Percentiles rank a stretch among this genome's conserved stretches.
Evolutionary conservation across 2,888 invertebrate genomes (phyloP).

Genomic region (Entomobrya proxima): DNA sequence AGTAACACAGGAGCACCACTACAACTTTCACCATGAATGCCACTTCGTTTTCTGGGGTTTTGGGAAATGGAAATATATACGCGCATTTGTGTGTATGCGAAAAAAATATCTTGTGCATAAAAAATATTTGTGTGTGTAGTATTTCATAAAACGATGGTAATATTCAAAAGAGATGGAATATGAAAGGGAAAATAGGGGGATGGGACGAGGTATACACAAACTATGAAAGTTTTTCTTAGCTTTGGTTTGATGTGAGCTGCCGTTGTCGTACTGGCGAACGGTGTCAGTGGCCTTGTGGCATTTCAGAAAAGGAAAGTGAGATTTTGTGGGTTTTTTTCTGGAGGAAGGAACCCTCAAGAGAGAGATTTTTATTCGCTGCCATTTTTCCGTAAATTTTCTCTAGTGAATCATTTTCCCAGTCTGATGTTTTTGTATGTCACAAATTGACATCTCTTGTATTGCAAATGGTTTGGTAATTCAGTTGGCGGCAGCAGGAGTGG

Average conservation of each 20-base stretch:
- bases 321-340: conserved; percentile 8
- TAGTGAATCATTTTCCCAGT: conserved; percentile 54
- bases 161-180: neutral
- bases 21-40: conserved; percentile 9
- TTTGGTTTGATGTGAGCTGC: neutral
- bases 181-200: neutral
- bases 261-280: neutral
- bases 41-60: neutral
- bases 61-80: neutral
- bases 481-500: neutral
- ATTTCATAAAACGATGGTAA: neutral
- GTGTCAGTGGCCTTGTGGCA: conserved; percentile 39
- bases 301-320: conserved; percentile 48
- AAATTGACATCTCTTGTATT: conserved; percentile 17
- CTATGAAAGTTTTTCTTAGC: conserved; percentile 2
- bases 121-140: conserved; percentile 7
- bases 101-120: conserved; percentile 34
- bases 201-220: neutral
- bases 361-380: conserved; percentile 56
- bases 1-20: conserved; percentile 9
- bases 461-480: conserved; percentile 1
- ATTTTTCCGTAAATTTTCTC: conserved; percentile 60
- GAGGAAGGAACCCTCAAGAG: conserved; percentile 50
- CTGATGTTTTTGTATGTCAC: conserved; percentile 32
- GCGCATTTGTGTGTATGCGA: neutral